Conservation (phyloP, 2,888 invertebrate genomes). For the Zygaena filipendulae region DNA sequence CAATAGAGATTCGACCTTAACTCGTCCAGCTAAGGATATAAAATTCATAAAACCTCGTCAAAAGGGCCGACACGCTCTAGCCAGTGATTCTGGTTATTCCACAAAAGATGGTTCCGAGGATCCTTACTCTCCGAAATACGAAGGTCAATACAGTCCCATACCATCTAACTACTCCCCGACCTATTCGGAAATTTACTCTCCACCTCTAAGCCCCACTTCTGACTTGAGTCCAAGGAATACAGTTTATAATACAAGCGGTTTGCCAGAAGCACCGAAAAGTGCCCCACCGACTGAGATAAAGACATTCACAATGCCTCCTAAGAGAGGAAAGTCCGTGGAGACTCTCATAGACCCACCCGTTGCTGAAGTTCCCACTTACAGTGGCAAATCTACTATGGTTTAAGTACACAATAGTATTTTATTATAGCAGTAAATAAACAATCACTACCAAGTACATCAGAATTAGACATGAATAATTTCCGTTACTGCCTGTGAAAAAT, state of each 20-base stretch:
- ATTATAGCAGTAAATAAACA: constrained; percentile 19
- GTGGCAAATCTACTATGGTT: constrained; percentile 60
- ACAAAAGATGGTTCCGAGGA: constrained; percentile 55
- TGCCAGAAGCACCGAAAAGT: constrained; percentile 50
- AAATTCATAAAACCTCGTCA: constrained; percentile 70
- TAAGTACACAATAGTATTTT: constrained; percentile 18
- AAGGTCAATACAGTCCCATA: constrained; percentile 50
- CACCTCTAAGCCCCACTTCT: constrained; percentile 54
- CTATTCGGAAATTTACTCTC: constrained; percentile 62
- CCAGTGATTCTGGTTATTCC: constrained; percentile 59
- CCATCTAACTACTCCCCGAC: constrained; percentile 58
- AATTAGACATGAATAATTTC: no score
- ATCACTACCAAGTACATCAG: no score
- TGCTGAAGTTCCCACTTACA: constrained; percentile 43
- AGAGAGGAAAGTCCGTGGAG: constrained; percentile 52
- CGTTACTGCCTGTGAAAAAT: no score
- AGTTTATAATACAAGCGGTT: constrained; percentile 41
- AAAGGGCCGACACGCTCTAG: constrained; percentile 65
- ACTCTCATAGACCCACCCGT: constrained; percentile 53
- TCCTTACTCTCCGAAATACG: constrained; percentile 47
- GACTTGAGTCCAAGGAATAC: constrained; percentile 52
- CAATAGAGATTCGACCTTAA: constrained; percentile 63
- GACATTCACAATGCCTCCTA: constrained; percentile 51
- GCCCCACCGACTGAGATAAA: constrained; percentile 49
- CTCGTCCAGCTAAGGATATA: constrained; percentile 71